phyloP scores from a whole-genome alignment of 2,888 invertebrate genomes.

The Folsomia candida region DNA sequence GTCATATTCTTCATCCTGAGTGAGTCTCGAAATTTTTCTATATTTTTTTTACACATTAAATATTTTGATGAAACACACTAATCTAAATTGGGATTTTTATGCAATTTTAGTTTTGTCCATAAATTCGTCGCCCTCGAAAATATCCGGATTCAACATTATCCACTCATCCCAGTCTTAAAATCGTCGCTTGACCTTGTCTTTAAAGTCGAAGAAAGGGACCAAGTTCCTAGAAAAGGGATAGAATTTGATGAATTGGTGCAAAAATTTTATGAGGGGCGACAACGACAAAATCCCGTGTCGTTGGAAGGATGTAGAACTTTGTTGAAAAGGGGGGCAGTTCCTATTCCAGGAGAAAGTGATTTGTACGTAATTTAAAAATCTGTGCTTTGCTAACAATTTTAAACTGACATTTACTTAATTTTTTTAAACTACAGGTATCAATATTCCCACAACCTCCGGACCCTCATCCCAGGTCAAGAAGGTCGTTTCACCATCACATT shows the following conservation, averaged over 20 bases:
- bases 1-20: too few relatives aligned
- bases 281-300: conserved; percentile 32
- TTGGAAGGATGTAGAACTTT: conserved; percentile 43
- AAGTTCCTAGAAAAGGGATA: conserved; percentile 20
- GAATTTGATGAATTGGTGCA: conserved; percentile 42
- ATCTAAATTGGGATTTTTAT: conserved; percentile 3
- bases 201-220: conserved; percentile 36
- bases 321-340: conserved; percentile 38
- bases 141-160: conserved; percentile 22
- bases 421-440: too few relatives aligned
- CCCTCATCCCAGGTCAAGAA: conserved; percentile 31
- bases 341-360: too few relatives aligned
- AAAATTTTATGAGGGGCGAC: conserved; percentile 36
- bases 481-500: too few relatives aligned
- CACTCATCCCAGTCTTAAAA: conserved; percentile 28
- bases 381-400: too few relatives aligned
- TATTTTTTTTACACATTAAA: too few relatives aligned
- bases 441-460: conserved; percentile 33
- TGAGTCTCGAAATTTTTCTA: too few relatives aligned
- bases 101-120: conserved; percentile 34
- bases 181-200: conserved; percentile 22
- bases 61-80: too few relatives aligned
- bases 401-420: too few relatives aligned
- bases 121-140: conserved; percentile 43
- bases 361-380: too few relatives aligned